These are phyloP conservation scores for Tenualosa thibaudeaui DNA, from an alignment of 2,797 vertebrate genomes.

Conservation along the genomic window DNA sequence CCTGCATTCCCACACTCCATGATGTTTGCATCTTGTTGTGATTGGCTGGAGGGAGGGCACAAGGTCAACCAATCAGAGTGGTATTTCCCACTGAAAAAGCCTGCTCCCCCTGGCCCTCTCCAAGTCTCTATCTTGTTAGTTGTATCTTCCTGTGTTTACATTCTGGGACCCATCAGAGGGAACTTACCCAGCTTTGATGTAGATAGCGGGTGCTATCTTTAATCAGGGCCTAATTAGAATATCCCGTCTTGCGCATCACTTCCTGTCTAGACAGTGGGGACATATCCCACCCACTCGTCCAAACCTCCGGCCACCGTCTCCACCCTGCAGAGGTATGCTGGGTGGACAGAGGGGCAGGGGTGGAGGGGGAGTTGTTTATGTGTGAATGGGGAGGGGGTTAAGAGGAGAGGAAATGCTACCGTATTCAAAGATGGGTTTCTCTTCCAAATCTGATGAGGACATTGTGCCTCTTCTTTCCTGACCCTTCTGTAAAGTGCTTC, in stretches of 20 bases:
- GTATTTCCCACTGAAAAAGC: slow-evolving; percentile 40
- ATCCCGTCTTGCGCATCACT: slow-evolving; percentile 65
- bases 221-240: slow-evolving; percentile 72
- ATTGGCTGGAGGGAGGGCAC: slow-evolving; percentile 37
- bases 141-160: slow-evolving; percentile 79
- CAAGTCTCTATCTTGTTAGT: slow-evolving; percentile 67
- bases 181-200: slow-evolving; percentile 59
- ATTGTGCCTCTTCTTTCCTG: neutral
- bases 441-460: neutral
- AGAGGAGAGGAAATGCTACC: slow-evolving; percentile 2
- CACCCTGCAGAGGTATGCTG: slow-evolving; percentile 4
- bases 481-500: neutral
- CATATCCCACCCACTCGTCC: slow-evolving; percentile 36
- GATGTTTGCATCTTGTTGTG: slow-evolving; percentile 20
- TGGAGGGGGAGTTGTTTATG: neutral
- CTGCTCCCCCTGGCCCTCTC: slow-evolving; percentile 49
- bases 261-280: slow-evolving; percentile 75
- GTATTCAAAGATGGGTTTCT: neutral
- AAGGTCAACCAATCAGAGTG: slow-evolving; percentile 23
- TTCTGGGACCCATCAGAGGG: slow-evolving; percentile 66
- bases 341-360: neutral
- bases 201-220: slow-evolving; percentile 76
- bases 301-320: neutral
- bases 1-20: neutral
- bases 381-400: neutral